Evolutionary conservation across 2,888 invertebrate species (phyloP), one percentile per base, ranked within the genome.

Genomic region (Acheta domesticus): DNA sequence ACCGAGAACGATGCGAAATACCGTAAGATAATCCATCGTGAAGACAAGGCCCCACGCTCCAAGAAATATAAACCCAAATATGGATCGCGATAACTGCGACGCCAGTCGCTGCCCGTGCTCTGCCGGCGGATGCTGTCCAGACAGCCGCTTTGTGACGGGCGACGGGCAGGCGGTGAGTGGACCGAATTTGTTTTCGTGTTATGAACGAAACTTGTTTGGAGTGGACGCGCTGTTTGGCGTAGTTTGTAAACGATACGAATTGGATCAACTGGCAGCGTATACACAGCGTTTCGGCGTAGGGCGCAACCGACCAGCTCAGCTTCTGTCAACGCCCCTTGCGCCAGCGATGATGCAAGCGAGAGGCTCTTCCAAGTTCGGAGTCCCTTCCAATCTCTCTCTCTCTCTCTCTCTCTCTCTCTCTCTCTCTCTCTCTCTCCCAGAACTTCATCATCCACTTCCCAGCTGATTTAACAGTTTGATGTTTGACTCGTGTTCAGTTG

Each of bases 201-300:
- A 62, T 62, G 62, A n/a, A 62, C 62, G 16, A 8, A 62, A 62
- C n/a, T 62, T 62, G 16, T 62, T n/a, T 14, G 62, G 16, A 62
- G 62, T 12, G 62, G n/a, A n/a, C n/a, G 62, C 16, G 14, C 62
- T 62, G 62, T 62, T 62, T 62, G 62, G 62, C 62, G 8, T 5
- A 62, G 62, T 62, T 62, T 62, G 62, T 62, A 62, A 62, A 62
- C 62, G 62, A n/a, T 19, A 62, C 16, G 62, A 62, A 62, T n/a
- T 19, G 62, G 62, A 62, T 62, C 62, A 62, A 62, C 16, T 62
- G 62, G 62, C 14, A 19, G 62, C n/a, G 62, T 62, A 8, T 62
- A 62, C 62, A 62, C 62, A 62, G 62, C 62, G 16, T 11, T 62
- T 62, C 16, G 14, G 14, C 8, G 62, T 12, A 5, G 16, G n/a